A percentile compares a stretch with the other conserved stretches of the same genome.
phyloP scores from a whole-genome alignment of 1,140 invertebrate genomes.

The Meloidogyne chitwoodi region DNA sequence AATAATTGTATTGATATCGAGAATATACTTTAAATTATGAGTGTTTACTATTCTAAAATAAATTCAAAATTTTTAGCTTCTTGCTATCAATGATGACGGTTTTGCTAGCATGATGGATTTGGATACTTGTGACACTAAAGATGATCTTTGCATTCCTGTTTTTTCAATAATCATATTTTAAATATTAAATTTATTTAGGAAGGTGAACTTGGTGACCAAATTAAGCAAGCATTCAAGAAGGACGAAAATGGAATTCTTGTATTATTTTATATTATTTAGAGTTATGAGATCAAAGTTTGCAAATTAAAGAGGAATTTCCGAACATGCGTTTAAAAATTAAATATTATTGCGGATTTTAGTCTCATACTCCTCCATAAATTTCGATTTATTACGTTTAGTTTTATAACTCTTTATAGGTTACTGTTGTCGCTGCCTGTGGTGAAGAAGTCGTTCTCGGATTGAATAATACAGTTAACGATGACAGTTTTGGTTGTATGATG shows the following conservation, averaged over 20 bases:
- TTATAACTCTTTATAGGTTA: conserved; percentile 23
- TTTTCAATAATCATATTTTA: neutral
- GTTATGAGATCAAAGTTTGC: neutral
- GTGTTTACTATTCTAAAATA: neutral
- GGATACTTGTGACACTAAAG: conserved; percentile 56
- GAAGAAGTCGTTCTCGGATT: conserved; percentile 53
- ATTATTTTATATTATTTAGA: conserved; percentile 6
- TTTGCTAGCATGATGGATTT: conserved; percentile 54
- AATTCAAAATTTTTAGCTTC: conserved; percentile 39
- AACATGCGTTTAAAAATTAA: neutral
- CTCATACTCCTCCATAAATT: conserved; percentile 12
- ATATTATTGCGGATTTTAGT: neutral
- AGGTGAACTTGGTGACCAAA: conserved; percentile 51
- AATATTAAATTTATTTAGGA: conserved; percentile 27
- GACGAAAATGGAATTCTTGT: conserved; percentile 51
- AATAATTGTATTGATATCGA: too few relatives aligned
- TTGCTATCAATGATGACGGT: conserved; percentile 56
- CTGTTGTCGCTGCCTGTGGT: conserved; percentile 53
- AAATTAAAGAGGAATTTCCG: neutral
- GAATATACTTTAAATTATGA: too few relatives aligned
- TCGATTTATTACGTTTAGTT: neutral
- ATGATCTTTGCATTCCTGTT: conserved; percentile 32
- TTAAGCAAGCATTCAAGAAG: conserved; percentile 57
- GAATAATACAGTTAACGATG: conserved; percentile 58
- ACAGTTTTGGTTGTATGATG: conserved; percentile 52